Percentiles rank a stretch among this genome's conserved stretches.
phyloP scores from a whole-genome alignment of 2,797 vertebrate species.

The Coregonus ussuriensis region DNA sequence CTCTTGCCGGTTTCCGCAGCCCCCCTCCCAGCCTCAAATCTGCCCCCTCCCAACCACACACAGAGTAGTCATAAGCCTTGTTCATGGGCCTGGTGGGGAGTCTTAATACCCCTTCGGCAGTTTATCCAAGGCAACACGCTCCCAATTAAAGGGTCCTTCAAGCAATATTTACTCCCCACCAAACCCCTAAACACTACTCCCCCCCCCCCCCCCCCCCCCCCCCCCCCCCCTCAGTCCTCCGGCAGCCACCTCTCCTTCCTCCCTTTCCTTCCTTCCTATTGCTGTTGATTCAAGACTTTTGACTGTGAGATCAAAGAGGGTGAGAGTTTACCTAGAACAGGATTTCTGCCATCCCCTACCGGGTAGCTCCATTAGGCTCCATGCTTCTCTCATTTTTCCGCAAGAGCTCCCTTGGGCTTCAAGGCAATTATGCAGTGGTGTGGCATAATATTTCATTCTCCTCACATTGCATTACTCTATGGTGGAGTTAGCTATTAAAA shows the following conservation, averaged over 20 bases:
- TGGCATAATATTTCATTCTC: slow-evolving; percentile 81
- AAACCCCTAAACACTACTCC: not conserved
- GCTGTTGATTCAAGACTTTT: slow-evolving; percentile 58
- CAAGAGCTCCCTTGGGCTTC: slow-evolving; percentile 79
- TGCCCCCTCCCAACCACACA: not conserved
- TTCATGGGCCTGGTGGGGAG: slow-evolving; percentile 22
- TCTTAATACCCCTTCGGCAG: slow-evolving; percentile 36
- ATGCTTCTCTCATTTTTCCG: slow-evolving; percentile 77
- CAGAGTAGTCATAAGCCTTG: not conserved
- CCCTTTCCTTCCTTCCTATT: not conserved
- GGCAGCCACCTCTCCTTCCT: not conserved
- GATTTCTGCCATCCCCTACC: slow-evolving; percentile 52
- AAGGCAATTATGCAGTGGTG: slow-evolving; percentile 81
- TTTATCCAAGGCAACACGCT: slow-evolving; percentile 47
- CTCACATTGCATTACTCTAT: slow-evolving; percentile 66
- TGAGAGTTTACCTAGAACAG: slow-evolving; percentile 52
- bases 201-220: not conserved
- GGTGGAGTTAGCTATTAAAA: slow-evolving; percentile 64
- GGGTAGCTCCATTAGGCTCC: slow-evolving; percentile 74
- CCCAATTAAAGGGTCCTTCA: slow-evolving; percentile 51
- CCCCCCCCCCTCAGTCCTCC: not conserved
- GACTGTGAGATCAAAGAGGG: slow-evolving; percentile 66
- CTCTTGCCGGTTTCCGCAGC: not conserved
- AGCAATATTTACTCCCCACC: slow-evolving; percentile 36
- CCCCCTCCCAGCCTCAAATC: not conserved